Conservation (phyloP, 53 echinoderm and acorn worm genomes). For the Apostichopus leukothele region DNA sequence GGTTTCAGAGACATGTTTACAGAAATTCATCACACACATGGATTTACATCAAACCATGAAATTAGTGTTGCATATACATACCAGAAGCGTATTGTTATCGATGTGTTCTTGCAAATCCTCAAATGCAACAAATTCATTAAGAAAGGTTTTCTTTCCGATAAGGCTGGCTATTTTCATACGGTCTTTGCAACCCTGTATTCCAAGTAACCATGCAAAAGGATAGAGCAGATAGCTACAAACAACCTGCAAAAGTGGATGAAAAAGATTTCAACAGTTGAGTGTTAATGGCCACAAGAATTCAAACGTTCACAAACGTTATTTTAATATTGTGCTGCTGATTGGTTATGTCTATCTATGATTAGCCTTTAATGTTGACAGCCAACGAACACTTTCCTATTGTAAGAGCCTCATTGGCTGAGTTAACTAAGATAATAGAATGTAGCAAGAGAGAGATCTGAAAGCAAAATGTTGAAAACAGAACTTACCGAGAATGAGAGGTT, state of each 20-base stretch:
- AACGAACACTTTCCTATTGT: too few relatives aligned
- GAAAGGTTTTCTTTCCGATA: slow-evolving; percentile 82
- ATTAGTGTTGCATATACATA: slow-evolving; percentile 30
- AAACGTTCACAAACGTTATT: too few relatives aligned
- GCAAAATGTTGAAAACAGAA: neutral
- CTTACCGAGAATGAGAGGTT: slow-evolving; percentile 79
- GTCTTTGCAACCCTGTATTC: slow-evolving; percentile 53
- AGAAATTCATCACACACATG: neutral
- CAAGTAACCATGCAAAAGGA: slow-evolving; percentile 87
- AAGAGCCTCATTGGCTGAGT: too few relatives aligned
- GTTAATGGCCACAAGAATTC: too few relatives aligned
- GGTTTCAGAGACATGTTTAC: neutral
- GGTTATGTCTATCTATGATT: too few relatives aligned
- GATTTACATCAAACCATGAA: neutral
- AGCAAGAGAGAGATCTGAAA: neutral
- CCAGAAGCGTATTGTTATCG: slow-evolving; percentile 53
- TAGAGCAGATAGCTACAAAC: slow-evolving; percentile 85
- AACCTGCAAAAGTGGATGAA: slow-evolving; percentile 46
- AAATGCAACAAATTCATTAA: slow-evolving; percentile 92
- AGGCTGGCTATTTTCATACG: slow-evolving; percentile 80
- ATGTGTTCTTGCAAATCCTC: slow-evolving; percentile 55
- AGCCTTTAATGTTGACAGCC: too few relatives aligned
- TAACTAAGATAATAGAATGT: neutral
- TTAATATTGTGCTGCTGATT: too few relatives aligned
- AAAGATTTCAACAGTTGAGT: too few relatives aligned